These are phyloP conservation scores for Rhynchotus rufescens DNA, from an alignment of 2,797 vertebrate species.

Conservation along the genomic window DNA sequence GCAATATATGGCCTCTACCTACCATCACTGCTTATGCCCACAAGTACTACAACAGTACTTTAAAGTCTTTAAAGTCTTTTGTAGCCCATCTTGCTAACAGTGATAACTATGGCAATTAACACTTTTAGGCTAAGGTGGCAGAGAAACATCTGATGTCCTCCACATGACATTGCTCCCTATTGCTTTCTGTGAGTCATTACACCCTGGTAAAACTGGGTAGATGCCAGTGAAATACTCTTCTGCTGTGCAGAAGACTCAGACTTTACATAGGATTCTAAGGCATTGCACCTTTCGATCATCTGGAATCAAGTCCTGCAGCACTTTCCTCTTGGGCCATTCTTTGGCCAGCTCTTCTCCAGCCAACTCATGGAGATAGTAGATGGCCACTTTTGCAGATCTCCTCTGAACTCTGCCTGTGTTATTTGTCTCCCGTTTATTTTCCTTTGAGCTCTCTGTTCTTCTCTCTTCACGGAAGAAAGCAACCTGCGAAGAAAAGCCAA, in stretches of 20 bases:
- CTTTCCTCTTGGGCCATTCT: constrained; percentile 96
- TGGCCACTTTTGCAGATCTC: constrained; percentile 91
- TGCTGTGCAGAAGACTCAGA: neutral
- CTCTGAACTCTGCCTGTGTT: constrained; percentile 86
- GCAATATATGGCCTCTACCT: neutral
- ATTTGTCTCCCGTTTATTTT: constrained; percentile 78
- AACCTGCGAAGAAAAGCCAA: constrained; percentile 74
- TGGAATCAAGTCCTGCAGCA: constrained; percentile 92
- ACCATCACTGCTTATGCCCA: neutral
- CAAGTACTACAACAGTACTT: neutral
- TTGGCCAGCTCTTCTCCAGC: constrained; percentile 91
- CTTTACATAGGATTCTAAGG: neutral
- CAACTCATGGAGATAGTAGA: constrained; percentile 92
- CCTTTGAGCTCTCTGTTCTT: constrained; percentile 71
- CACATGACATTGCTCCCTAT: neutral
- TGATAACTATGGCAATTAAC: neutral
- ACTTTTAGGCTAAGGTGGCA: neutral
- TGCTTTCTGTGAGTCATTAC: neutral
- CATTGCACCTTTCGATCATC: constrained; percentile 90
- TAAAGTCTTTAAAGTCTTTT: neutral
- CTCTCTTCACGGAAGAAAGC: constrained; percentile 75
- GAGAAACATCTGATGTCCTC: neutral
- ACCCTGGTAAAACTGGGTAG: neutral
- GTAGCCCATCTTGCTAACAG: neutral
- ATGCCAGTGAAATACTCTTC: neutral